phyloP scores from a whole-genome alignment of 2,797 vertebrate genomes.

The Eulemur coronatus region DNA sequence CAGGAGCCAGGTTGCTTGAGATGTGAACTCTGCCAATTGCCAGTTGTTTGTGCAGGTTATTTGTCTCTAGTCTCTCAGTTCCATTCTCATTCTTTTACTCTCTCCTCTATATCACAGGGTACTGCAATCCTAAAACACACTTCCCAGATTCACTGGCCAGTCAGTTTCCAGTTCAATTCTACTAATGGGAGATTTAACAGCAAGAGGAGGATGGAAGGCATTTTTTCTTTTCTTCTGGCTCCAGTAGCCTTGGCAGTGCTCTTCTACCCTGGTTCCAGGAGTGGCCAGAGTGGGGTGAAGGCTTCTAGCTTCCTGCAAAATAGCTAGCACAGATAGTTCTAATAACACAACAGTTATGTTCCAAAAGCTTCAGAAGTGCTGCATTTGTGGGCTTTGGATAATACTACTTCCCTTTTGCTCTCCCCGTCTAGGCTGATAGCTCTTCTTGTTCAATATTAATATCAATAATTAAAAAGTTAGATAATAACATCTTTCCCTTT shows the following conservation, averaged over 20 bases:
- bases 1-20: neutral
- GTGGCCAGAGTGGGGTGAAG: neutral
- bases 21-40: neutral
- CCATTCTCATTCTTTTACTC: neutral
- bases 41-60: neutral
- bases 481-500: neutral
- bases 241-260: neutral
- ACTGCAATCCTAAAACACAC: neutral
- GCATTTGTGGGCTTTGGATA: neutral
- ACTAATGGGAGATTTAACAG: neutral
- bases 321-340: neutral
- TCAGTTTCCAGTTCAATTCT: neutral
- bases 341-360: neutral
- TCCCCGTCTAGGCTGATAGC: neutral
- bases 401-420: neutral
- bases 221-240: neutral
- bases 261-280: neutral
- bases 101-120: neutral
- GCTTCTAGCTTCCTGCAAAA: neutral
- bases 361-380: neutral
- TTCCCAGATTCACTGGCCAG: neutral
- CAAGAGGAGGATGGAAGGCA: neutral
- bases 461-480: neutral
- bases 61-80: neutral
- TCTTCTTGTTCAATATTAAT: neutral